These are phyloP conservation scores for Cynopterus sphinx DNA, from an alignment of 2,797 vertebrate species.

Conservation along the genomic window DNA sequence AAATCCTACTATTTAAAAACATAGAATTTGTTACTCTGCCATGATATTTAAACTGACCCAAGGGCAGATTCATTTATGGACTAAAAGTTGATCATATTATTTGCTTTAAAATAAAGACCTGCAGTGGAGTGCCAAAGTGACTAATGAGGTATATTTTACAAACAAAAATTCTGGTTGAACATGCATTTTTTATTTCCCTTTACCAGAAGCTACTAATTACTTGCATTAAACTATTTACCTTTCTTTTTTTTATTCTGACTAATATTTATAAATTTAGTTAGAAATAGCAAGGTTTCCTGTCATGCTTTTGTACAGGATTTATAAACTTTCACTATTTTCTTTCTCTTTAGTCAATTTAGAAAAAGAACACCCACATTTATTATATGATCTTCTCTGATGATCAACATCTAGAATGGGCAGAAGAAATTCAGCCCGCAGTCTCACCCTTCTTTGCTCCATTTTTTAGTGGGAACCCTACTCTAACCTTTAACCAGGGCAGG, in stretches of 20 bases:
- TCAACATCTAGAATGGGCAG: constrained; percentile 22
- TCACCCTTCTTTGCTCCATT: background rate
- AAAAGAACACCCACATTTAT: background rate
- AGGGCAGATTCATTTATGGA: background rate
- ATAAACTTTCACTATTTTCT: constrained; percentile 23
- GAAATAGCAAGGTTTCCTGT: background rate
- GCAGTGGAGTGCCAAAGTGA: background rate
- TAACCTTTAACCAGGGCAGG: constrained; percentile 59
- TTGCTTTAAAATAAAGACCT: constrained; percentile 41
- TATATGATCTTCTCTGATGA: background rate
- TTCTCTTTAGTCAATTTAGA: background rate
- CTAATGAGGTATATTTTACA: background rate
- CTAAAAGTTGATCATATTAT: constrained; percentile 11
- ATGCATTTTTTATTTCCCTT: background rate
- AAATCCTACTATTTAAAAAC: background rate
- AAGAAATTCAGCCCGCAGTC: background rate
- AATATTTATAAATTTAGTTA: constrained; percentile 10
- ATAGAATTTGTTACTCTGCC: constrained; percentile 33
- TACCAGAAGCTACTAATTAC: constrained; percentile 8
- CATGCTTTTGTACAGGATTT: constrained; percentile 1
- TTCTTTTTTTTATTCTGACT: background rate
- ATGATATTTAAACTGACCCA: constrained; percentile 8
- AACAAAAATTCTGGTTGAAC: background rate
- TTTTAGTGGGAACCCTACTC: constrained; percentile 20
- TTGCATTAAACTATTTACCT: background rate